A percentile compares a stretch with the other conserved stretches of the same genome.
Evolutionary conservation across 2,888 invertebrate genomes (phyloP).

Genomic region (Agrochola lychnidis): DNA sequence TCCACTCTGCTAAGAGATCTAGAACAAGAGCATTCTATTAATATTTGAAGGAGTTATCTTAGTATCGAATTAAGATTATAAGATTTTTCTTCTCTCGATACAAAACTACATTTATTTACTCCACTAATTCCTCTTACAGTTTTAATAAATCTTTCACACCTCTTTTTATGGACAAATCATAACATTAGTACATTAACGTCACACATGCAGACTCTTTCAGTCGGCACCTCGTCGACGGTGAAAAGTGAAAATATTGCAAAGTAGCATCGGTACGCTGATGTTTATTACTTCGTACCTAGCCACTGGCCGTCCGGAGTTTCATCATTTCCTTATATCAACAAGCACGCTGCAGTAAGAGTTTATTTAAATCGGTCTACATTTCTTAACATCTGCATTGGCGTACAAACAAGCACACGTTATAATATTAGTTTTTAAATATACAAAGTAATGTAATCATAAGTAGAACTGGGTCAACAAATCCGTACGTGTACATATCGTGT

Average conservation of each 20-base stretch:
- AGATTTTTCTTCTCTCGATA: background rate
- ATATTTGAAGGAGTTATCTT: constrained; percentile 23
- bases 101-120: background rate
- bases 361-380: constrained; percentile 57
- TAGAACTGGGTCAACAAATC: constrained; percentile 63
- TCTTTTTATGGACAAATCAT: constrained; percentile 23
- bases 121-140: background rate
- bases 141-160: constrained; percentile 22
- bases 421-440: constrained; percentile 60
- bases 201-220: constrained; percentile 27
- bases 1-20: constrained; percentile 23
- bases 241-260: constrained; percentile 61
- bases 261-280: constrained; percentile 34
- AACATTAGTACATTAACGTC: constrained; percentile 41
- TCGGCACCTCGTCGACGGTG: constrained; percentile 16
- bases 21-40: constrained; percentile 34
- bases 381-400: constrained; percentile 61
- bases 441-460: constrained; percentile 63
- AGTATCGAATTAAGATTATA: background rate
- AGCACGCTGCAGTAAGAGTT: constrained; percentile 53
- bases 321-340: constrained; percentile 63
- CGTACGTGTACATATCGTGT: constrained; percentile 46
- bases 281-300: constrained; percentile 49
- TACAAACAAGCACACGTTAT: constrained; percentile 58
- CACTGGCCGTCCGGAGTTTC: constrained; percentile 53